Evolutionary conservation across 2,888 invertebrate genomes (phyloP).

Genomic region (Rhagonycha lutea): DNA sequence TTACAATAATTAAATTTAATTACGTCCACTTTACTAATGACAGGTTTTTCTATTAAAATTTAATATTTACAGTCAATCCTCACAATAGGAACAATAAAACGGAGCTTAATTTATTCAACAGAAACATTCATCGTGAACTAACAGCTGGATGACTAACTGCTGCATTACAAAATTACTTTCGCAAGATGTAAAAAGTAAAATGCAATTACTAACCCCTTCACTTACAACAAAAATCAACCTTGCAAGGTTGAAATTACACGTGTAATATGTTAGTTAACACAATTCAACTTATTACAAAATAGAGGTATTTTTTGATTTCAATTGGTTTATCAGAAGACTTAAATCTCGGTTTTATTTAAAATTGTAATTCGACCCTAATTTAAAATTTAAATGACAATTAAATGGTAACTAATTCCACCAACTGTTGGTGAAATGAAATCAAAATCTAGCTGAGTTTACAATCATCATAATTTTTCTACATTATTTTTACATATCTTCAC

Average conservation of each 20-base stretch:
- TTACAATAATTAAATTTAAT: neutral
- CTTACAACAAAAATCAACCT: conserved; percentile 19
- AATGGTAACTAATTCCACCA: neutral
- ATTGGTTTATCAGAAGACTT: neutral
- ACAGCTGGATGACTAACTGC: neutral
- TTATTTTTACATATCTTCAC: neutral
- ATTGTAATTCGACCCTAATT: conserved; percentile 2
- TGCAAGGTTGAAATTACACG: conserved; percentile 11
- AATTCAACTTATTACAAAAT: neutral
- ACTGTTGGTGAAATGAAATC: neutral
- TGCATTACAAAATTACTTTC: conserved; percentile 16
- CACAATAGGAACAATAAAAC: neutral
- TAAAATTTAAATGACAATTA: conserved; percentile 3
- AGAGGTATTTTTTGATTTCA: neutral
- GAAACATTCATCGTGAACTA: neutral
- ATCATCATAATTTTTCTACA: neutral
- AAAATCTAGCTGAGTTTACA: neutral
- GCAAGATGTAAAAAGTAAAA: conserved; percentile 5
- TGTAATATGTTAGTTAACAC: neutral
- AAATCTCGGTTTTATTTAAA: neutral
- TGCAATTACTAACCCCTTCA: conserved; percentile 17
- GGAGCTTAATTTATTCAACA: neutral
- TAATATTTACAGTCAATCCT: neutral
- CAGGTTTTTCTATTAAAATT: neutral
- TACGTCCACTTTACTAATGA: neutral